These are phyloP conservation scores for human (Homo sapiens) DNA, from an alignment of 2,113 vertebrate genomes.

Conservation along the genomic window GRCh38 chr17:78447001-78447500, in stretches of 20 bases:
- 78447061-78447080: no score
- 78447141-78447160: no score
- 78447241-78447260: accelerated
- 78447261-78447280: accelerated
- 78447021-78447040: no score
- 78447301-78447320: not conserved
- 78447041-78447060: no score
- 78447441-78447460: not conserved
- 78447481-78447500: not conserved
- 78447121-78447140: no score
- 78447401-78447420: not conserved
- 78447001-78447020: no score
- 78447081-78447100: no score
- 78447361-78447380: not conserved
- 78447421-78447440: not conserved
- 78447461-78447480: not conserved
- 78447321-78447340: not conserved
- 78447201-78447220: no score
- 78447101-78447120: no score
- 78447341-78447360: not conserved
- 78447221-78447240: not conserved
- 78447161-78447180: no score
- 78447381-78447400: not conserved
- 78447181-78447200: no score
- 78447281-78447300: not conserved